phyloP scores from a whole-genome alignment of 2,888 invertebrate genomes.

The Diarsia dahlii region DNA sequence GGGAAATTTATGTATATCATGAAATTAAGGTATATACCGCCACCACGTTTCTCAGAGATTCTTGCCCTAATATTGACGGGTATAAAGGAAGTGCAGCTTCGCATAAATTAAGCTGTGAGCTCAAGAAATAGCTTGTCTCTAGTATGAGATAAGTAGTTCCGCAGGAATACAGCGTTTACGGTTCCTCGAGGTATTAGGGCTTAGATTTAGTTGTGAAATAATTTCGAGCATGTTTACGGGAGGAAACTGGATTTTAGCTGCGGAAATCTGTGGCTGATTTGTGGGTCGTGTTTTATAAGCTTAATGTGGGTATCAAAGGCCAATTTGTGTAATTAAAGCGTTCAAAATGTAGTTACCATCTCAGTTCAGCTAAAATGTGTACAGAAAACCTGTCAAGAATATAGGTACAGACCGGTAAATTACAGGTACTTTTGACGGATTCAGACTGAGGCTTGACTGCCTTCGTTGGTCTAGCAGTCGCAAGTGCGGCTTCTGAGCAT shows the following conservation, averaged over 20 bases:
- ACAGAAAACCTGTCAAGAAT: not conserved
- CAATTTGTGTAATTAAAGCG: not conserved
- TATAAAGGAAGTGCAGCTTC: slow-evolving; percentile 49
- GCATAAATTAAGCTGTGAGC: slow-evolving; percentile 51
- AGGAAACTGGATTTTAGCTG: not conserved
- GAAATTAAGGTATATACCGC: slow-evolving; percentile 31
- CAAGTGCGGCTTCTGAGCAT: not conserved
- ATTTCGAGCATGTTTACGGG: slow-evolving; percentile 18
- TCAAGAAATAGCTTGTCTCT: slow-evolving; percentile 51
- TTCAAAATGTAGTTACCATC: not conserved
- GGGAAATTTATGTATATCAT: slow-evolving; percentile 36
- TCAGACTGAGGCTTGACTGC: no score
- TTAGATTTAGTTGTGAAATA: slow-evolving; percentile 30
- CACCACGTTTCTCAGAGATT: slow-evolving; percentile 13
- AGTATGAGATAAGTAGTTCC: slow-evolving; percentile 35
- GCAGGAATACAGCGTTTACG: slow-evolving; percentile 34
- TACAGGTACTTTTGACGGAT: not conserved
- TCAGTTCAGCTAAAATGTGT: not conserved
- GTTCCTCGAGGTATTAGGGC: slow-evolving; percentile 9
- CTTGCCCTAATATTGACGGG: slow-evolving; percentile 44
- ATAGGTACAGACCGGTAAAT: not conserved
- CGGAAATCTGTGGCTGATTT: not conserved
- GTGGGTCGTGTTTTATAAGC: not conserved
- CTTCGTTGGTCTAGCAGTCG: no score
- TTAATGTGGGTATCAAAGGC: not conserved